These are phyloP conservation scores for Acrocyrtus sp. DNA, from an alignment of 2,888 invertebrate genomes.

Conservation along the genomic window DNA sequence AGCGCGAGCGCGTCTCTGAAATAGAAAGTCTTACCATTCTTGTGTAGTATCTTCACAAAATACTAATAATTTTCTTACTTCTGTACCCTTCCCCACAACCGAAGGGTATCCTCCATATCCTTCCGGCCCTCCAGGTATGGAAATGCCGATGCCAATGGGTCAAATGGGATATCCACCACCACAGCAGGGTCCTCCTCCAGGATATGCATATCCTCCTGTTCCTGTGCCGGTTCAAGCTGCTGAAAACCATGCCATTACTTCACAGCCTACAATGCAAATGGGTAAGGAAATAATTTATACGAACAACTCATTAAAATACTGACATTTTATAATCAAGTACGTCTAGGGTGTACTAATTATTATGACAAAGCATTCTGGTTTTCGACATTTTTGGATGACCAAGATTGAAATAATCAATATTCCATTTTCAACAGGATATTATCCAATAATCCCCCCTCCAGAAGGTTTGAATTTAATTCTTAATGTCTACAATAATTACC, in stretches of 20 bases:
- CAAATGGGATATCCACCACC: constrained; percentile 38
- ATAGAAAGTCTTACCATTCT: background rate
- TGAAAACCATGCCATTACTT: constrained; percentile 28
- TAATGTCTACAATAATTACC: too few relatives aligned
- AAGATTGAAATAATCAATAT: too few relatives aligned
- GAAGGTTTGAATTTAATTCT: constrained; percentile 46
- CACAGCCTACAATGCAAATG: constrained; percentile 40
- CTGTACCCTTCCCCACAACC: constrained; percentile 10
- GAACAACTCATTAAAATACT: too few relatives aligned
- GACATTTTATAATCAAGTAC: too few relatives aligned
- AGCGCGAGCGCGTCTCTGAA: too few relatives aligned
- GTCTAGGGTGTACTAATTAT: background rate
- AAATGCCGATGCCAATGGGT: constrained; percentile 39
- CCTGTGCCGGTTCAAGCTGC: constrained; percentile 40
- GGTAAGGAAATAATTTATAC: constrained; percentile 11
- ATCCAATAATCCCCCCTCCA: constrained; percentile 46
- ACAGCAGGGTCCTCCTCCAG: constrained; percentile 45
- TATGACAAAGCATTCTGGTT: too few relatives aligned
- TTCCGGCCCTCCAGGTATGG: constrained; percentile 10
- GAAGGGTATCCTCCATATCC: constrained; percentile 49
- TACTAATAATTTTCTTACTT: background rate
- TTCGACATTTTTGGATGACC: too few relatives aligned
- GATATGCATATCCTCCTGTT: constrained; percentile 55
- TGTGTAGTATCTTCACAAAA: background rate
- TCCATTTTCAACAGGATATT: constrained; percentile 41